A percentile compares a stretch with the other conserved stretches of the same genome.
phyloP scores from a whole-genome alignment of 2,113 vertebrate genomes.

The Melanostigma gelatinosum region DNA sequence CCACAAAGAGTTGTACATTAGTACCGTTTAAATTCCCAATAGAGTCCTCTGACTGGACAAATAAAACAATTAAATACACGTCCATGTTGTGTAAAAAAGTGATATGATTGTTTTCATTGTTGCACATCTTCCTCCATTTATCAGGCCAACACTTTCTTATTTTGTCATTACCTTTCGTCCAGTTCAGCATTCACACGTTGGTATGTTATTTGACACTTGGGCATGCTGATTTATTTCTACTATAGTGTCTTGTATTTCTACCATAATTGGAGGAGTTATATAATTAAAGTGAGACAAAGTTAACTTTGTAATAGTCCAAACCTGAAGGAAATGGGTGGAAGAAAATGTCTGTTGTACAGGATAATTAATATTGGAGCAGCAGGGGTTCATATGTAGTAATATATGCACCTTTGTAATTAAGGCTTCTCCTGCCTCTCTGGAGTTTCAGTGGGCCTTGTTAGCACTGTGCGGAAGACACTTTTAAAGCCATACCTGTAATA shows the following conservation, averaged over 20 bases:
- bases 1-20: not conserved
- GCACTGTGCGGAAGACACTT: constrained; percentile 72
- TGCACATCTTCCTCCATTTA: not conserved
- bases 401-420: constrained; percentile 81
- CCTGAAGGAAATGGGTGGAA: constrained; percentile 56
- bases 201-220: constrained; percentile 26
- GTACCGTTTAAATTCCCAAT: not conserved
- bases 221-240: constrained; percentile 22
- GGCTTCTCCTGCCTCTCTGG: constrained; percentile 66
- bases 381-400: constrained; percentile 72
- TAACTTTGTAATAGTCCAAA: constrained; percentile 72
- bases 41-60: not conserved
- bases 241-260: constrained; percentile 42
- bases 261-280: constrained; percentile 58
- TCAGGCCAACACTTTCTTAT: constrained; percentile 5
- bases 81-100: constrained; percentile 7
- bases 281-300: constrained; percentile 70
- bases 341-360: constrained; percentile 60
- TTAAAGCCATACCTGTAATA: constrained; percentile 79
- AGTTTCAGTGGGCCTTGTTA: constrained; percentile 77
- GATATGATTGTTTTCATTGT: not conserved
- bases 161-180: constrained; percentile 6
- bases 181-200: not conserved
- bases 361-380: constrained; percentile 76
- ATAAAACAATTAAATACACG: constrained; percentile 7